Evolutionary conservation across 2,797 vertebrate species (phyloP).

Genomic region (Chaenodraco wilsoni): DNA sequence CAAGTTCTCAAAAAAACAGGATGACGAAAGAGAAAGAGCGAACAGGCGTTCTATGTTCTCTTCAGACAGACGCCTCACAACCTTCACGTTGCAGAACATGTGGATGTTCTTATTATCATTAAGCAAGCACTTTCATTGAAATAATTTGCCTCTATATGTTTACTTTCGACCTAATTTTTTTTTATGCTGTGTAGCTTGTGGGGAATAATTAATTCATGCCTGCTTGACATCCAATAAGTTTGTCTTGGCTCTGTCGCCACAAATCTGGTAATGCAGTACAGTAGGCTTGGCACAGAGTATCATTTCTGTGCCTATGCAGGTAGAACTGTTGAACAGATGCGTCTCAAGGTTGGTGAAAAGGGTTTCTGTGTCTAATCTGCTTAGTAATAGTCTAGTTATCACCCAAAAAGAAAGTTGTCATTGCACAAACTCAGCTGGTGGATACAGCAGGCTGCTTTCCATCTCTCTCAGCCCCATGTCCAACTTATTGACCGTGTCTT

Average conservation of each 20-base stretch:
- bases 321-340: conserved; percentile 23
- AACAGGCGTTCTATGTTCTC: conserved; percentile 17
- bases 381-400: conserved; percentile 36
- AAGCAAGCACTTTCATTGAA: conserved; percentile 56
- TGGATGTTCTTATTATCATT: conserved; percentile 33
- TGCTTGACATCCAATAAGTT: conserved; percentile 32
- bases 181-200: conserved; percentile 22
- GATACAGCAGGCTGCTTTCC: conserved; percentile 11
- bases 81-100: conserved; percentile 7
- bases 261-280: conserved; percentile 1
- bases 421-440: conserved; percentile 13
- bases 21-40: conserved; percentile 2
- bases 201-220: conserved; percentile 55
- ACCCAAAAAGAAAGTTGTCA: conserved; percentile 36
- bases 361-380: conserved; percentile 42
- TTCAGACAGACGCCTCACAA: conserved; percentile 8
- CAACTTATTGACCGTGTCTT: conserved; percentile 7
- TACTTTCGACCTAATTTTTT: conserved; percentile 48
- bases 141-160: conserved; percentile 29
- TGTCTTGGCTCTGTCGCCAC: conserved; percentile 2
- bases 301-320: conserved; percentile 28
- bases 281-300: neutral
- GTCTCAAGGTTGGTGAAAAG: conserved; percentile 22
- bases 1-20: conserved; percentile 8
- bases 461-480: conserved; percentile 2